These are phyloP conservation scores for Dorcus hopei DNA, from an alignment of 2,888 invertebrate genomes.

Conservation along the genomic window DNA sequence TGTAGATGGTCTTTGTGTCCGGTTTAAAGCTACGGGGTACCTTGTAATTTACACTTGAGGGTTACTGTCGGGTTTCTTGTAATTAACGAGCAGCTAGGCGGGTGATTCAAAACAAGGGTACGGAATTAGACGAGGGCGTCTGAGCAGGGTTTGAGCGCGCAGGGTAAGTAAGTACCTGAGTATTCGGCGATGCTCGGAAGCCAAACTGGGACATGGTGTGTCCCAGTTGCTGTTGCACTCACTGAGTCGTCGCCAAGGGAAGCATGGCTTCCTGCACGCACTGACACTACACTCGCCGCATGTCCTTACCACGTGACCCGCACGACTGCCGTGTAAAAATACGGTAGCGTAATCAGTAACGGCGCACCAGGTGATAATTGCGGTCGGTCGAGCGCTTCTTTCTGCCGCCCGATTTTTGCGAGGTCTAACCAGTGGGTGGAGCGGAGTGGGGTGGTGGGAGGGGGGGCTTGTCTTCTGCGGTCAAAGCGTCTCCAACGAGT, in stretches of 20 bases:
- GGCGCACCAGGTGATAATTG: constrained; percentile 50
- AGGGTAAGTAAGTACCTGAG: constrained; percentile 52
- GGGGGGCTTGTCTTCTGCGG: constrained; percentile 44
- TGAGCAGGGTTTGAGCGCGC: constrained; percentile 15
- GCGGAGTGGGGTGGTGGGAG: constrained; percentile 55
- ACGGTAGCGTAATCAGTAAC: constrained; percentile 33
- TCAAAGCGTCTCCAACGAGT: constrained; percentile 41
- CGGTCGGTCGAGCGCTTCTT: constrained; percentile 59
- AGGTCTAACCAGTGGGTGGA: constrained; percentile 60
- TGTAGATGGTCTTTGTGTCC: no score
- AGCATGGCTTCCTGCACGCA: constrained; percentile 46
- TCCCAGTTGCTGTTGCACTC: constrained; percentile 50
- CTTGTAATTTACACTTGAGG: no score
- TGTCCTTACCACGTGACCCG: constrained; percentile 29
- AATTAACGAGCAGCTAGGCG: neutral
- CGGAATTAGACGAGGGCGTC: constrained; percentile 3
- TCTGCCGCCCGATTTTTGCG: constrained; percentile 52
- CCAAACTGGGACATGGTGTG: constrained; percentile 68
- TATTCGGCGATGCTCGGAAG: constrained; percentile 63
- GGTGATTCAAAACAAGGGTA: neutral
- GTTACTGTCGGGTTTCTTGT: no score
- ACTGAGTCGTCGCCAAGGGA: constrained; percentile 46
- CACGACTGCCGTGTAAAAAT: constrained; percentile 22
- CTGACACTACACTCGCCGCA: constrained; percentile 28
- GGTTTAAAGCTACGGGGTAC: no score